Evolutionary conservation across 1,140 invertebrate species (phyloP), one percentile per base, ranked within the genome.

Genomic region (Trypoxylus dichotomus): DNA sequence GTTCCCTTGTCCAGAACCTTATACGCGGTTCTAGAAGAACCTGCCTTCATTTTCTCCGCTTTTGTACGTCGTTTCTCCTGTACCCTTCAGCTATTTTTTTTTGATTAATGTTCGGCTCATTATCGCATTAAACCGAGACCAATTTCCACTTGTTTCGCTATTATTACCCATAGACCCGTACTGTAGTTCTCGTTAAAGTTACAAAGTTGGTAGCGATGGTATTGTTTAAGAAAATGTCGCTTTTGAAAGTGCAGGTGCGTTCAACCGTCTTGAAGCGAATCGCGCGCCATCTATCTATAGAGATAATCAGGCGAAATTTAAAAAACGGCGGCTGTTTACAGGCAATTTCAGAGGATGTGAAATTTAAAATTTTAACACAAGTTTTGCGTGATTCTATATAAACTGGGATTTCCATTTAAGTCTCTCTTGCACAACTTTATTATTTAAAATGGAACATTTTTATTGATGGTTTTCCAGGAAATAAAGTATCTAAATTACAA

Each of bases 91-190:
- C 0, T 54, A n/a, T 54, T 19, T 54, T 54, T 43, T 54, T 54
- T 19, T 54, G 47, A 54, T 54, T 54, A 54, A 54, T 54, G 47
- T 54, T 54, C 47, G 47, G 19, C 15, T 54, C 47, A 54, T 54
- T 54, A 54, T 54, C 47, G 47, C 47, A 54, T 54, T 54, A 54
- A 54, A 54, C 13, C 47, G 47, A 13, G 47, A 19, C 47, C 47
- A 54, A 54, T 54, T 54, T 54, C 47, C 47, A 54, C 47, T 54
- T 54, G 47, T 54, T 54, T 54, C 47, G 47, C 47, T 54, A 54
- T 19, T 54, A 54, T 54, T 54, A 54, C 19, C 15, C 6, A 19
- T n/a, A n/a, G 47, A 6, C 19, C 6, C 47, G 15, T 5, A 19
- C 6, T 15, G 19, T n/a, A n/a, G n/a, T 54, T 54, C 47, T 54